Conservation (phyloP, 2,113 vertebrate species). For the Lycocorax pyrrhopterus region DNA sequence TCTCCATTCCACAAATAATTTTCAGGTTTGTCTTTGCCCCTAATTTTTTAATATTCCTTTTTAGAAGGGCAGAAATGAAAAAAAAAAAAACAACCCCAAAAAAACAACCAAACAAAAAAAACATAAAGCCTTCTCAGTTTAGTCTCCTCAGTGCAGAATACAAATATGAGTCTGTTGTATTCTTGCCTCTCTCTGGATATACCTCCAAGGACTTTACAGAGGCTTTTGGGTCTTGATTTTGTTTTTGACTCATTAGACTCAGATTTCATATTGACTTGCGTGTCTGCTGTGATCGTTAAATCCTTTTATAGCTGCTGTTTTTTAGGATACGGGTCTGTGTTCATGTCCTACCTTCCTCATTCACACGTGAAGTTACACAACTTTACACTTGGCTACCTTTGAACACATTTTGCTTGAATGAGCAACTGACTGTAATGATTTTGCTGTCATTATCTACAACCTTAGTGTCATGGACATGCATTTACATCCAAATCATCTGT, state of each 20-base stretch:
- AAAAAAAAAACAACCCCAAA: too few species aligned
- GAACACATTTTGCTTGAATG: background rate
- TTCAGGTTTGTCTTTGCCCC: background rate
- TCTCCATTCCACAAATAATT: background rate
- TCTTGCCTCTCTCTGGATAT: background rate
- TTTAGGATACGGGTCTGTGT: background rate
- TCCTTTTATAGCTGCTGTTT: fast-evolving
- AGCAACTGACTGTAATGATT: background rate
- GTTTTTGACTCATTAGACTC: background rate
- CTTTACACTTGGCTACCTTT: background rate
- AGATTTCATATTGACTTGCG: background rate
- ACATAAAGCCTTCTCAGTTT: background rate
- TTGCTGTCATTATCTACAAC: background rate
- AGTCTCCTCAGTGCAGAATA: background rate
- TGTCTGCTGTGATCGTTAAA: background rate
- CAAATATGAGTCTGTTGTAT: background rate
- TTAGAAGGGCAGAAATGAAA: background rate
- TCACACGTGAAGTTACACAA: background rate
- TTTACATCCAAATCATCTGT: background rate
- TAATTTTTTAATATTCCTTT: background rate
- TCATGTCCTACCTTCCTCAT: background rate
- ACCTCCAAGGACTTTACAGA: background rate
- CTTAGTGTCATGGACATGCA: background rate
- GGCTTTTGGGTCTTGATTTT: background rate
- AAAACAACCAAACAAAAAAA: background rate